These are phyloP conservation scores for Lasioglossum zephyrum DNA, from an alignment of 2,888 invertebrate species.

Conservation along the genomic window DNA sequence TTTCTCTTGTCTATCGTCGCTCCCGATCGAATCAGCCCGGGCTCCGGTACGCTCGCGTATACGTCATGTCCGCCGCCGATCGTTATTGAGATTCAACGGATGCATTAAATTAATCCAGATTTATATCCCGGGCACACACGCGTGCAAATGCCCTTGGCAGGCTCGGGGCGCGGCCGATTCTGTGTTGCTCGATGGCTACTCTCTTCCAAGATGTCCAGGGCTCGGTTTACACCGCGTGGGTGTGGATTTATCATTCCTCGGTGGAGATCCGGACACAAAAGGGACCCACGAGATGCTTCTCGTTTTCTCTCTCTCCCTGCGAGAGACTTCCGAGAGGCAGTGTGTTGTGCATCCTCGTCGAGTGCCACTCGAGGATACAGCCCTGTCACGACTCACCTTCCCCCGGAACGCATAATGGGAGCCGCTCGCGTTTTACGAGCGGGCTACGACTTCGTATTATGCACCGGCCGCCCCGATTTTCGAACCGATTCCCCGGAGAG, in stretches of 20 bases:
- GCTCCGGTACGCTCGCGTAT: slow-evolving; percentile 70
- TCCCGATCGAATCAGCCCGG: slow-evolving; percentile 6
- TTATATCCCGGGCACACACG: slow-evolving; percentile 69
- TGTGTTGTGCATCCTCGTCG: background rate
- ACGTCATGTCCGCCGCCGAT: slow-evolving; percentile 64
- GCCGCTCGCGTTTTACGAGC: slow-evolving; percentile 56
- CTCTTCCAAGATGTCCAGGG: slow-evolving; percentile 43
- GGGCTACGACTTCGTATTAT: slow-evolving; percentile 46
- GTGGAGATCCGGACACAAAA: slow-evolving; percentile 63
- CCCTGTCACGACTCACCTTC: slow-evolving; percentile 65
- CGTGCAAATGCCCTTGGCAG: background rate
- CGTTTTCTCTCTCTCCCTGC: background rate
- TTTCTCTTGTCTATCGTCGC: slow-evolving; percentile 17
- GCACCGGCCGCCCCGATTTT: slow-evolving; percentile 55
- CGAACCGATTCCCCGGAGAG: slow-evolving; percentile 61
- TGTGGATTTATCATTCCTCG: slow-evolving; percentile 71
- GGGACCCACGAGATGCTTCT: slow-evolving; percentile 48
- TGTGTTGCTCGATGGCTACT: slow-evolving; percentile 39
- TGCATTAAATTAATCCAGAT: slow-evolving; percentile 80
- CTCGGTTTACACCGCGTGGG: slow-evolving; percentile 73
- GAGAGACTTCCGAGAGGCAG: slow-evolving; percentile 20
- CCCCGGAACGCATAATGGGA: slow-evolving; percentile 56
- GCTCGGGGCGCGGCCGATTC: slow-evolving; percentile 52
- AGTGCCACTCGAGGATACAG: slow-evolving; percentile 61
- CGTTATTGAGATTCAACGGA: slow-evolving; percentile 76